Base-by-base conservation (phyloP, 2,113 vertebrate species). In the Prionailurus viverrinus region DNA sequence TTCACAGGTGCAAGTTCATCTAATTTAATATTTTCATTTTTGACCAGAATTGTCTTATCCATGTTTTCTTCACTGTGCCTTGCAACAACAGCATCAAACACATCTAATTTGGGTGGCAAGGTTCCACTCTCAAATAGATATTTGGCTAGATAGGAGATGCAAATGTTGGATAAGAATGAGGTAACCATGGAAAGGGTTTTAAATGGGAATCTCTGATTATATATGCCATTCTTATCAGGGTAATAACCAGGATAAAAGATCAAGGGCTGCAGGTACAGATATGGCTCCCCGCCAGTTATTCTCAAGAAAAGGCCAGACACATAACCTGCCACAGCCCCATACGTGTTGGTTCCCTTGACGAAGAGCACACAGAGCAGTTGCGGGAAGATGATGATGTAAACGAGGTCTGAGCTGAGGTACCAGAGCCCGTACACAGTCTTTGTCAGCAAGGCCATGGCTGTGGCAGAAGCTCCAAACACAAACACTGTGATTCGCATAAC, bases 361-460 rank as follows among this genome's bases (percentile, higher is more conserved):
- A 99, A 99, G 0, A 99, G 98, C 89, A 99, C 99, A 65, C 99
- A 99, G 45, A 99, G 98, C 8, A 99, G 99, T 96, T 99, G 99
- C 2, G 99, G 99, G 97, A 99, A 99, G 98, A 99, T 99, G 98
- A 99, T 99, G 98, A 99, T 99, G 95, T 99, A 99, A 66, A 99
- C 99, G 5, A 99, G 99, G 97, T 99, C 99, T 11, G 99, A 99
- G 98, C 99, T 99, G 96, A 99, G 99, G 98, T 99, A 99, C 99
- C 99, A 99, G 91, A 99, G 99, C 79, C 99, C 99, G 0, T 99
- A 99, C n/a, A 99, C 99, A 0, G 99, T 99, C 0, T 99, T 99
- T 0, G 99, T 99, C 36, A 99, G 98, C 95, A 99, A 98, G 1
- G 99, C 99, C 99, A 99, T 99, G 12, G 99, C 99, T 36, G 99